These are phyloP conservation scores for Panulirus ornatus DNA, from an alignment of 1,140 invertebrate genomes.

Conservation along the genomic window DNA sequence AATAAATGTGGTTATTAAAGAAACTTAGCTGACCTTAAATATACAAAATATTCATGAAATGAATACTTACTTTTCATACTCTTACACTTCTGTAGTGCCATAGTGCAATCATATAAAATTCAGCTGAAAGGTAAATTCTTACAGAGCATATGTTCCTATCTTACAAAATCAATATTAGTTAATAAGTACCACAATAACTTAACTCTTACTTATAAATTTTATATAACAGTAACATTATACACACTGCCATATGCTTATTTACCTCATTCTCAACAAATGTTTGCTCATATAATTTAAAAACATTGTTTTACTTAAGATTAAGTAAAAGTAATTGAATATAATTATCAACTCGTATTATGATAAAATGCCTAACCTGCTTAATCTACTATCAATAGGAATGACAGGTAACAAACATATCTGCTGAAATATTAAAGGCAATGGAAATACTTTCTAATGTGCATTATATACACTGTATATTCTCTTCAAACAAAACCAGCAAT, in stretches of 20 bases:
- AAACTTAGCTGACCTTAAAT: not conserved
- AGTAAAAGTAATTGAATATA: not conserved
- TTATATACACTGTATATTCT: too few relatives aligned
- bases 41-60: not conserved
- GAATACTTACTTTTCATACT: not conserved
- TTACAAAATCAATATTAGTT: too few relatives aligned
- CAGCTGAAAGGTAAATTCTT: slow-evolving; percentile 16
- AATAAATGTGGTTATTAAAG: not conserved
- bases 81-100: slow-evolving; percentile 1
- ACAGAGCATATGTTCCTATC: not conserved
- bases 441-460: too few relatives aligned
- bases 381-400: not conserved
- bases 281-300: not conserved
- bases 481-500: too few relatives aligned
- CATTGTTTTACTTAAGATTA: not conserved
- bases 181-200: too few relatives aligned
- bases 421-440: not conserved
- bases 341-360: not conserved
- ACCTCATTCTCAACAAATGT: not conserved
- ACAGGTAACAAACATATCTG: not conserved
- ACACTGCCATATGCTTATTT: too few relatives aligned
- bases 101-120: slow-evolving; percentile 12
- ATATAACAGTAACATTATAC: not conserved
- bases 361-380: not conserved
- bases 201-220: not conserved